Percentiles rank a stretch among this genome's conserved stretches.
phyloP scores from a whole-genome alignment of 2,888 invertebrate genomes.

The Diarsia rubi region DNA sequence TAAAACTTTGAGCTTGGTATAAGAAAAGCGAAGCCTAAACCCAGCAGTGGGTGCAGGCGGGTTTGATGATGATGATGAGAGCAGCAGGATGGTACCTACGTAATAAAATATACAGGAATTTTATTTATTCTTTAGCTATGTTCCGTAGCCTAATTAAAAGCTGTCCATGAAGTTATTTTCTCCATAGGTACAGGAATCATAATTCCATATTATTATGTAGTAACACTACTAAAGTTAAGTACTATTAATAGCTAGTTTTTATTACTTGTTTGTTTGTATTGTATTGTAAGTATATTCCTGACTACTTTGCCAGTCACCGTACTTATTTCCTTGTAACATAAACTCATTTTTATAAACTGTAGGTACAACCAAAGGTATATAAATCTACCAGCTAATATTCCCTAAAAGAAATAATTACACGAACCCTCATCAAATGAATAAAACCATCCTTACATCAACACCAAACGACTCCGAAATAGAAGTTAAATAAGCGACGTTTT shows the following conservation, averaged over 20 bases:
- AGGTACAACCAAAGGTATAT: background rate
- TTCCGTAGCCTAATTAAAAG: background rate
- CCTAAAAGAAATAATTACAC: conserved; percentile 1
- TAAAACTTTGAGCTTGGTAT: too few species aligned
- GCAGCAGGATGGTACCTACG: too few species aligned
- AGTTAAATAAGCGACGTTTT: conserved; percentile 62
- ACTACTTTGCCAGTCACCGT: background rate
- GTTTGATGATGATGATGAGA: too few species aligned
- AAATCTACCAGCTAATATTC: background rate
- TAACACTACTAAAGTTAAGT: background rate
- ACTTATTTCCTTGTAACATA: background rate
- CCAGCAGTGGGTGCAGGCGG: too few species aligned
- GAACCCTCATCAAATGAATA: conserved; percentile 26
- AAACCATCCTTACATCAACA: conserved; percentile 20
- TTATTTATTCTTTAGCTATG: background rate
- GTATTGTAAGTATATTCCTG: background rate
- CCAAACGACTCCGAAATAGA: conserved; percentile 37
- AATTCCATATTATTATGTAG: background rate
- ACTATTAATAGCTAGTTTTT: background rate
- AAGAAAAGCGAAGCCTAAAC: too few species aligned
- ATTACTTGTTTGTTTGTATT: background rate
- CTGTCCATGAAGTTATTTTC: background rate
- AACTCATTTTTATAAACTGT: background rate
- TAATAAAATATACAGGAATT: background rate
- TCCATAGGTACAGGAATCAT: background rate